phyloP scores from a whole-genome alignment of 2,797 vertebrate genomes.

The Microcaecilia unicolor region DNA sequence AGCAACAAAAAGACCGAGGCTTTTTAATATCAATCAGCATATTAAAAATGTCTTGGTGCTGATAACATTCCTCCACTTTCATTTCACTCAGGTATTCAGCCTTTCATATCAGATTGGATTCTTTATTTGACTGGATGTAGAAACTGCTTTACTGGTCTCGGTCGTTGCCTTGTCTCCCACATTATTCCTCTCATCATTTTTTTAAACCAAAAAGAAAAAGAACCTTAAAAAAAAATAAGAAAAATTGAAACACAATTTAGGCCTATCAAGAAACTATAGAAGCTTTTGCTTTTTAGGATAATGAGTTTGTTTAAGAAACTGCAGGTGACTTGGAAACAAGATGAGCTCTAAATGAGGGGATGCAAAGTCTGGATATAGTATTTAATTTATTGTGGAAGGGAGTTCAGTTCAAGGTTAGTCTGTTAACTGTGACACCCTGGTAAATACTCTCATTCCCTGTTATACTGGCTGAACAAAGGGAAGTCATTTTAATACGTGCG shows the following conservation, averaged over 20 bases:
- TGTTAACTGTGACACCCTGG: slow-evolving; percentile 72
- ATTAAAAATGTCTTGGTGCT: slow-evolving; percentile 54
- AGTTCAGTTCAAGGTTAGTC: slow-evolving; percentile 79
- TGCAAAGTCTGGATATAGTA: slow-evolving; percentile 71
- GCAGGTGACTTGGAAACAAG: slow-evolving; percentile 66
- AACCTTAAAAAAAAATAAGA: no score
- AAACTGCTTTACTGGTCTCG: slow-evolving; percentile 43
- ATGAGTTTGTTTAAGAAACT: slow-evolving; percentile 71
- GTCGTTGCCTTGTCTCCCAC: slow-evolving; percentile 48
- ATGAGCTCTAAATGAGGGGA: slow-evolving; percentile 76
- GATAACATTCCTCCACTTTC: slow-evolving; percentile 48
- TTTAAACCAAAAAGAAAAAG: slow-evolving; percentile 57
- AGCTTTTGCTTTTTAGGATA: slow-evolving; percentile 67
- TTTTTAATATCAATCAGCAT: slow-evolving; percentile 37
- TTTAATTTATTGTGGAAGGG: slow-evolving; percentile 76
- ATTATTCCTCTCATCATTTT: slow-evolving; percentile 61
- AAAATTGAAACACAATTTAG: slow-evolving; percentile 65
- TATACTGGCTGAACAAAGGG: slow-evolving; percentile 71
- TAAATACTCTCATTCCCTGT: slow-evolving; percentile 57
- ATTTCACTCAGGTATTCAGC: slow-evolving; percentile 33
- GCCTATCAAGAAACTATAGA: slow-evolving; percentile 71
- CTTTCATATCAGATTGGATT: slow-evolving; percentile 36
- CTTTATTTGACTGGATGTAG: slow-evolving; percentile 38
- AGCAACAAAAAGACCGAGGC: slow-evolving; percentile 28
- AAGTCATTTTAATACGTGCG: slow-evolving; percentile 68